phyloP scores from a whole-genome alignment of 2,888 invertebrate genomes.

The Andricus quercusramuli region DNA sequence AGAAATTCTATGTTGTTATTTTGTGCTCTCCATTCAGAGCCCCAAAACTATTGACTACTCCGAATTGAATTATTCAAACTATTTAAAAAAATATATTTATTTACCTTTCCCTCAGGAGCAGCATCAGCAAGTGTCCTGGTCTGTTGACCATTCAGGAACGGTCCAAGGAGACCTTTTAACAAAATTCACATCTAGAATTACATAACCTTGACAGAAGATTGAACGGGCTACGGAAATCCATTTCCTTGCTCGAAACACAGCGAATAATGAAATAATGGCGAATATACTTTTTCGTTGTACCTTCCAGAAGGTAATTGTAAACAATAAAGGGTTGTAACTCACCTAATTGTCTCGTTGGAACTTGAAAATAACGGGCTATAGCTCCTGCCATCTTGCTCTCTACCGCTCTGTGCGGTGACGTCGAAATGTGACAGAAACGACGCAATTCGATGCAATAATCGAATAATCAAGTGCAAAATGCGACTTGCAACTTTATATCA shows the following conservation, averaged over 20 bases:
- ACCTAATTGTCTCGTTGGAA: conserved; percentile 83
- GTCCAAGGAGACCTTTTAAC: conserved; percentile 73
- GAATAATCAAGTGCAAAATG: background rate
- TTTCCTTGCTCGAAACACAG: background rate
- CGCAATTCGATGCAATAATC: background rate
- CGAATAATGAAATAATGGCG: conserved; percentile 6
- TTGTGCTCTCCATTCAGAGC: conserved; percentile 12
- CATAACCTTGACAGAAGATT: conserved; percentile 45
- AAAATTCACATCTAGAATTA: conserved; percentile 47
- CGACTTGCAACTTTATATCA: background rate
- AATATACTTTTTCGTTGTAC: background rate
- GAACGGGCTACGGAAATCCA: background rate
- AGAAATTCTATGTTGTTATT: background rate
- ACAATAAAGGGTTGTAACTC: conserved; percentile 71
- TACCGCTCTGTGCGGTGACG: conserved; percentile 44
- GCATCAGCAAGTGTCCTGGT: conserved; percentile 70
- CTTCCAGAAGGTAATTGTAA: background rate
- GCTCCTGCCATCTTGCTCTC: conserved; percentile 86
- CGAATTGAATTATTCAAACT: background rate
- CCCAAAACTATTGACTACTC: background rate
- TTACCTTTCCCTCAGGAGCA: conserved; percentile 74
- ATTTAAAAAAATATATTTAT: conserved; percentile 29
- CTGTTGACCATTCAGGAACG: conserved; percentile 66
- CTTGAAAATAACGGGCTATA: conserved; percentile 84
- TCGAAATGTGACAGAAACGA: background rate